Evolutionary conservation across 2,113 vertebrate species (phyloP).

Genomic region (Scomber scombrus): DNA sequence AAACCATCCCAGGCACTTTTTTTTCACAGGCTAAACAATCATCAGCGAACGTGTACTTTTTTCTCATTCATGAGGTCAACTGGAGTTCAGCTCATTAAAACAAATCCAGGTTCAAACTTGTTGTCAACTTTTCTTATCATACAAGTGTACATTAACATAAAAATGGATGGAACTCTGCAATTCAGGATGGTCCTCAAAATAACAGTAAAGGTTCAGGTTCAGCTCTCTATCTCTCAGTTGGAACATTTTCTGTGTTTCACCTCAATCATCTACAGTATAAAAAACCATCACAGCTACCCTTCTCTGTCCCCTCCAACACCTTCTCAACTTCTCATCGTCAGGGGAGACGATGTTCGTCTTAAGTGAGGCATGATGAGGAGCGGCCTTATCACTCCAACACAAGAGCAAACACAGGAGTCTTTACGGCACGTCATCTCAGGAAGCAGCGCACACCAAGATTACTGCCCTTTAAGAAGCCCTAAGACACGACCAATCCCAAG

Average conservation of each 20-base stretch:
- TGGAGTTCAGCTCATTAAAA: conserved; percentile 64
- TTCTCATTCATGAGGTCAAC: conserved; percentile 59
- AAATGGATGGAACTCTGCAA: conserved; percentile 1
- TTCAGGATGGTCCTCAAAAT: conserved; percentile 27
- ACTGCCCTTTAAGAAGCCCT: conserved; percentile 76
- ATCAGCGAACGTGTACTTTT: conserved; percentile 58
- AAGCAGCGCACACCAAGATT: conserved; percentile 62
- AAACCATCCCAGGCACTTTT: conserved; percentile 73
- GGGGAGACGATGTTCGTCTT: conserved; percentile 52
- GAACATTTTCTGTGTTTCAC: conserved; percentile 7
- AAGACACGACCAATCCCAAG: conserved; percentile 81
- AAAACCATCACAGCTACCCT: conserved; percentile 9
- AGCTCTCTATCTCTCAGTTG: conserved; percentile 8
- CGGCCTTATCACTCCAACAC: conserved; percentile 75
- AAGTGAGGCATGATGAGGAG: conserved; percentile 60
- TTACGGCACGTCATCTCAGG: conserved; percentile 63
- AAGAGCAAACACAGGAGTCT: conserved; percentile 83
- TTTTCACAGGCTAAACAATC: conserved; percentile 71
- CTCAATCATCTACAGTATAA: not conserved
- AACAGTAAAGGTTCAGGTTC: conserved; percentile 12
- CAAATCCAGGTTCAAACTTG: conserved; percentile 32
- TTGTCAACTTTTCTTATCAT: conserved; percentile 27
- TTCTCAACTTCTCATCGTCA: conserved; percentile 48
- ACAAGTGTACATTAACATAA: not conserved
- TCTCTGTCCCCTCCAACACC: conserved; percentile 11